A percentile compares a stretch with the other conserved stretches of the same genome.
phyloP scores from a whole-genome alignment of 2,888 invertebrate species.

The Iphiclides podalirius region DNA sequence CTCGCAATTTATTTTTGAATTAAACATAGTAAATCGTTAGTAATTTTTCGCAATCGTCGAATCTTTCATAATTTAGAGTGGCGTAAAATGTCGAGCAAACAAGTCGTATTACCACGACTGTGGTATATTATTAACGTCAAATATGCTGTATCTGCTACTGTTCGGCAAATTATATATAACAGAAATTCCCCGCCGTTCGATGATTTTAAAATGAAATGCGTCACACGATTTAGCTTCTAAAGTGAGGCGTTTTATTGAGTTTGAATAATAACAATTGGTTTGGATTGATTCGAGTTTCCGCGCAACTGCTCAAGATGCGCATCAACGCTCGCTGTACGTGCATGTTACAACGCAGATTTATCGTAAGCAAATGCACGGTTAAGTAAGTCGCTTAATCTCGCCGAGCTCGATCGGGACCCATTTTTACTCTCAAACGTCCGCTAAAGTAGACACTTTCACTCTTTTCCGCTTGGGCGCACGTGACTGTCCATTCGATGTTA shows the following conservation, averaged over 20 bases:
- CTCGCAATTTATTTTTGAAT: constrained; percentile 16
- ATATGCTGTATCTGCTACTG: constrained; percentile 14
- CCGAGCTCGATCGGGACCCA: constrained; percentile 27
- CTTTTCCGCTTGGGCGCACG: constrained; percentile 43
- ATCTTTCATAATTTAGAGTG: constrained; percentile 20
- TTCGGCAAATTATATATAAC: constrained; percentile 19
- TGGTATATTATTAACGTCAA: constrained; percentile 21
- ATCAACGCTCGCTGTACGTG: constrained; percentile 7
- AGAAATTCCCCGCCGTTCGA: constrained; percentile 3
- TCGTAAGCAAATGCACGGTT: constrained; percentile 15
- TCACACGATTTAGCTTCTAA: constrained; percentile 5
- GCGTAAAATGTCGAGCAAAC: constrained; percentile 22
- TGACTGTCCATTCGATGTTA: constrained; percentile 30
- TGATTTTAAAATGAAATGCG: constrained; percentile 8
- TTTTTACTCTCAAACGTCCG: constrained; percentile 36
- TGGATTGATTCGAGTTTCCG: constrained; percentile 9
- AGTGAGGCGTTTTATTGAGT: constrained; percentile 1
- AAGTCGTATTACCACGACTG: constrained; percentile 14
- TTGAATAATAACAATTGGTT: constrained; percentile 17
- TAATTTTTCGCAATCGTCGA: constrained; percentile 18
- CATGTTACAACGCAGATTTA: constrained; percentile 20
- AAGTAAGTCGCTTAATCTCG: constrained; percentile 19
- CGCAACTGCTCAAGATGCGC: constrained; percentile 17
- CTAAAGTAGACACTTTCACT: constrained; percentile 45
- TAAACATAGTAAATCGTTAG: constrained; percentile 14